Percentiles rank a stretch among this genome's conserved stretches.
Evolutionary conservation across 1,140 invertebrate genomes (phyloP).

Genomic region (Sminthurides bifidus): DNA sequence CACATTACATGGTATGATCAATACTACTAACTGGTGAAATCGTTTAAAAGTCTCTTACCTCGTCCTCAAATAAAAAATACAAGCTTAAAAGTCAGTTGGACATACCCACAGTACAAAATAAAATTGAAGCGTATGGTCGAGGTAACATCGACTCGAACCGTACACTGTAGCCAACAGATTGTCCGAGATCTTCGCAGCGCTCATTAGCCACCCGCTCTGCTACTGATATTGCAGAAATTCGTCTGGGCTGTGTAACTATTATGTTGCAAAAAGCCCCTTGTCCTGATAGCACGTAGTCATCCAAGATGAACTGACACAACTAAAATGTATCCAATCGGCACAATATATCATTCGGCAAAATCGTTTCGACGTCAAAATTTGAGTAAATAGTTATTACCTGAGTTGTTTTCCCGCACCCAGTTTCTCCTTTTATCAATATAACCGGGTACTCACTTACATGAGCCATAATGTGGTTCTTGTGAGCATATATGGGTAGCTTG

Average conservation of each 20-base stretch:
- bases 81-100: not conserved
- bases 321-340: constrained; percentile 36
- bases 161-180: constrained; percentile 60
- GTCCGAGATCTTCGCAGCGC: constrained; percentile 59
- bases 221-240: constrained; percentile 89
- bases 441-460: constrained; percentile 76
- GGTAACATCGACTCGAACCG: constrained; percentile 81
- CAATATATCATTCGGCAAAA: constrained; percentile 2
- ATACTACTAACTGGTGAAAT: not conserved
- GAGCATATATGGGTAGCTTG: constrained; percentile 60
- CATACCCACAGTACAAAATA: constrained; percentile 85
- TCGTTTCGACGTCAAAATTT: not conserved
- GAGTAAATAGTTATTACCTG: constrained; percentile 38
- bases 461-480: constrained; percentile 61
- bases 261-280: constrained; percentile 73
- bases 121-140: constrained; percentile 76
- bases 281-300: constrained; percentile 78
- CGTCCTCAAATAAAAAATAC: not conserved
- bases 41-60: not conserved
- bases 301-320: constrained; percentile 91
- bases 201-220: constrained; percentile 80
- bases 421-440: constrained; percentile 79
- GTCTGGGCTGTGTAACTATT: constrained; percentile 82
- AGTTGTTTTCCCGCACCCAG: constrained; percentile 71
- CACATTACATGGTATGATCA: not conserved